Evolutionary conservation across 2,113 vertebrate genomes (phyloP).

Genomic region (Ochotona princeps): DNA sequence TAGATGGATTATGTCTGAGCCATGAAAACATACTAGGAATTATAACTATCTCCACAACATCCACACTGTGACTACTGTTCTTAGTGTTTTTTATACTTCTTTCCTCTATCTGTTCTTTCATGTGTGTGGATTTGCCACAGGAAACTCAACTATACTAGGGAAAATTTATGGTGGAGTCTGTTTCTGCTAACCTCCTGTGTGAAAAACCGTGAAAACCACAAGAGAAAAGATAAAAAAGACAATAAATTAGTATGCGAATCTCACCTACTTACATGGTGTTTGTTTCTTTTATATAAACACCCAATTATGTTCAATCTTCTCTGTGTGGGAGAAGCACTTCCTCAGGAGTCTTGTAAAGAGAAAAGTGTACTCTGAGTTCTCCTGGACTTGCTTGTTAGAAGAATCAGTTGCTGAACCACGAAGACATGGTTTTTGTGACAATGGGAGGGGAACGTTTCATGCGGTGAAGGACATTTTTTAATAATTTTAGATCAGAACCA

Average conservation of each 20-base stretch:
- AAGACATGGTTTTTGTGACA: neutral
- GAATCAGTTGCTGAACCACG: neutral
- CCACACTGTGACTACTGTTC: neutral
- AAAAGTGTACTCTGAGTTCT: neutral
- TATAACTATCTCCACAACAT: conserved; percentile 15
- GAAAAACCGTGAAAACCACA: neutral
- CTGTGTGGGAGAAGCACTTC: neutral
- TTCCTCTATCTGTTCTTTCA: neutral
- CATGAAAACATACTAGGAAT: conserved; percentile 20
- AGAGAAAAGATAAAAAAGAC: conserved; percentile 38
- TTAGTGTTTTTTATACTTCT: neutral
- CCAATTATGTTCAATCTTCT: neutral
- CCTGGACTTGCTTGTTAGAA: neutral
- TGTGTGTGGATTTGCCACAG: conserved; percentile 25
- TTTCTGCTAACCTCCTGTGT: neutral
- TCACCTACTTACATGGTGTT: neutral
- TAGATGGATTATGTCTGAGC: conserved; percentile 31
- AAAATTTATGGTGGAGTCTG: conserved; percentile 24
- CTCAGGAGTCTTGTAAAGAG: neutral
- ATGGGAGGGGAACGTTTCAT: neutral
- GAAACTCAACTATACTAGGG: neutral
- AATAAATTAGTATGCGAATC: conserved; percentile 3
- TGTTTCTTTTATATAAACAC: neutral
- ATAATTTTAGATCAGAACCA: conserved; percentile 2
- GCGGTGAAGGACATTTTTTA: conserved; percentile 17